Evolutionary conservation across 1,140 invertebrate genomes (phyloP).

Genomic region (Bombus consobrinus): DNA sequence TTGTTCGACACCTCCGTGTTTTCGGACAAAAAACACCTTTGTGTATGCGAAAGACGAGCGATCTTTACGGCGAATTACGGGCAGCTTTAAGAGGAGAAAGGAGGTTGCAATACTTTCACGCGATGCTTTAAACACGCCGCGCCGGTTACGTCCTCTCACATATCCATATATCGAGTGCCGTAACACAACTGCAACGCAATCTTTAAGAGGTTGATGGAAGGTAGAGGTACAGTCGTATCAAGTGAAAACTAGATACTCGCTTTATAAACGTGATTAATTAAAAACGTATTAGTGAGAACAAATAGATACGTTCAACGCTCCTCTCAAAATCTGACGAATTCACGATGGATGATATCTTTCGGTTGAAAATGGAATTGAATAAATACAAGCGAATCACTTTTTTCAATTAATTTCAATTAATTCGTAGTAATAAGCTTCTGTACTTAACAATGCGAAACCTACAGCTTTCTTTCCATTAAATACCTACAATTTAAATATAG

Average conservation of each 20-base stretch:
- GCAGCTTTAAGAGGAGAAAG: conserved; percentile 27
- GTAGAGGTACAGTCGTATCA: too few relatives aligned
- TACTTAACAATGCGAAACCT: too few relatives aligned
- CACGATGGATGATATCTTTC: too few relatives aligned
- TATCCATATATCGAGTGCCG: background rate
- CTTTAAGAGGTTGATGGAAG: background rate
- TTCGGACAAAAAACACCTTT: background rate
- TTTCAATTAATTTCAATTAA: too few relatives aligned
- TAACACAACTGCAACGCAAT: conserved; percentile 1
- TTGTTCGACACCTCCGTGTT: conserved; percentile 9
- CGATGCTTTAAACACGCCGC: conserved; percentile 16
- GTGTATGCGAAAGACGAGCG: background rate
- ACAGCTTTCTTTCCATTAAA: too few relatives aligned
- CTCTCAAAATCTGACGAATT: too few relatives aligned
- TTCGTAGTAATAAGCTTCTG: too few relatives aligned
- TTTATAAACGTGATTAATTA: background rate
- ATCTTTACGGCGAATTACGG: background rate
- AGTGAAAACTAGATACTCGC: background rate
- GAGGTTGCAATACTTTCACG: conserved; percentile 40
- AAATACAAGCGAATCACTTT: too few relatives aligned
- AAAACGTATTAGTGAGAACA: background rate
- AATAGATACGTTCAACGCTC: too few relatives aligned
- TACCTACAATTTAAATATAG: too few relatives aligned
- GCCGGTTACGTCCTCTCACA: background rate
- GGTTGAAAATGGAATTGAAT: too few relatives aligned